Evolutionary conservation across 2,113 vertebrate species (phyloP), one percentile per base, ranked within the genome.

Genomic region (Menura novaehollandiae): DNA sequence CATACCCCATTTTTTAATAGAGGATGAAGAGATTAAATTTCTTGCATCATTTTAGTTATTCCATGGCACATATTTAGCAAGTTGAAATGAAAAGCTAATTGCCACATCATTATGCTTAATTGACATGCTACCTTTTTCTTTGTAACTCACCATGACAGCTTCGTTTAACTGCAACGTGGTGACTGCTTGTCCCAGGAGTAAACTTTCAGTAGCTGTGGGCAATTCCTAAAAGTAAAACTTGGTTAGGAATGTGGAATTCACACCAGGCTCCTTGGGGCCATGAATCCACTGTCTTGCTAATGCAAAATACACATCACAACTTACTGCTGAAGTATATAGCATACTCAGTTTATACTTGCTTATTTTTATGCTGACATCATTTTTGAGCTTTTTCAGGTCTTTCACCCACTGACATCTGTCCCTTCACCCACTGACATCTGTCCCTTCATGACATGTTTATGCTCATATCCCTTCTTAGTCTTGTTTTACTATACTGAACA

Each of bases 41-140:
- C 84, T 89, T 95, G 58, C 92, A 90, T 84, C 68, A 35, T 87
- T 96, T 97, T 86, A 88, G 79, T 95, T 83, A 82, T 95, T 96
- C 88, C 90, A 46, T 76, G 85, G 64, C 4, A 11, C 78, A 75
- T 79, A 95, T 93, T 97, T 91, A 97, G 94, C 91, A 94, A 85
- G 56, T 85, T 88, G 87, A 95, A 95, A 94, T 85, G 20, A 33
- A 93, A 88, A 96, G 71, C 58, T 94, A 96, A 93, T 94, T 97
- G 93, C 93, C 79, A 94, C 75, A 97, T 95, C 69, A 97, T 97
- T 96, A 93, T 59, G 39, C 93, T 97, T 97, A 97, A 97, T 93
- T 96, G 93, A 96, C 91, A 97, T 91, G 73, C 84, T 95, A 78
- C 86, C 89, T 97, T 94, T 88, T 85, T 47, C 86, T 91, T 77